Conservation (phyloP, 2,888 invertebrate species). For the Dicycla oo region DNA sequence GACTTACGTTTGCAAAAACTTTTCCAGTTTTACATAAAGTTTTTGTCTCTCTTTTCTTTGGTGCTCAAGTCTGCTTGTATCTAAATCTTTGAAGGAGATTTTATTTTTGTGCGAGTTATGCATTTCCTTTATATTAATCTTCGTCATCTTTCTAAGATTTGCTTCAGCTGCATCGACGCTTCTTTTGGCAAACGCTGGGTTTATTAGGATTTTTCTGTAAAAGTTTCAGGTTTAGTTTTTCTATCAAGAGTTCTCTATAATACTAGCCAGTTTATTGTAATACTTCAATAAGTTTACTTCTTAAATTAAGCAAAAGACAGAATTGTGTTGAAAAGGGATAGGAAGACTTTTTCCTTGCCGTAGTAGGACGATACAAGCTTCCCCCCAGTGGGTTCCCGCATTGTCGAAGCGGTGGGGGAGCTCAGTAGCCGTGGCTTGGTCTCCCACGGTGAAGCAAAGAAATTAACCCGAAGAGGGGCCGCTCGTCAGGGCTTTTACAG, state of each 20-base stretch:
- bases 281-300: neutral
- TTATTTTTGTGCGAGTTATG: slow-evolving; percentile 76
- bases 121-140: slow-evolving; percentile 75
- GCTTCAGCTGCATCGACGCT: slow-evolving; percentile 72
- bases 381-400: too few species aligned
- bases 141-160: slow-evolving; percentile 41
- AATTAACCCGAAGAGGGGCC: too few species aligned
- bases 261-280: neutral
- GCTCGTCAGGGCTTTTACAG: too few species aligned
- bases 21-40: slow-evolving; percentile 92
- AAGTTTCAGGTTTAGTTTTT: neutral
- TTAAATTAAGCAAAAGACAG: neutral
- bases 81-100: slow-evolving; percentile 74
- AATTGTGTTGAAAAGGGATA: neutral
- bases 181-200: slow-evolving; percentile 87
- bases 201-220: slow-evolving; percentile 81
- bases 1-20: slow-evolving; percentile 92
- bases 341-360: too few species aligned
- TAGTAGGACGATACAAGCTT: too few species aligned
- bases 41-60: slow-evolving; percentile 91
- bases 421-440: too few species aligned
- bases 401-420: too few species aligned
- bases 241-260: neutral
- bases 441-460: too few species aligned
- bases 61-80: slow-evolving; percentile 81